phyloP scores from a whole-genome alignment of 2,888 invertebrate species.

The Azorinus chamasolen region DNA sequence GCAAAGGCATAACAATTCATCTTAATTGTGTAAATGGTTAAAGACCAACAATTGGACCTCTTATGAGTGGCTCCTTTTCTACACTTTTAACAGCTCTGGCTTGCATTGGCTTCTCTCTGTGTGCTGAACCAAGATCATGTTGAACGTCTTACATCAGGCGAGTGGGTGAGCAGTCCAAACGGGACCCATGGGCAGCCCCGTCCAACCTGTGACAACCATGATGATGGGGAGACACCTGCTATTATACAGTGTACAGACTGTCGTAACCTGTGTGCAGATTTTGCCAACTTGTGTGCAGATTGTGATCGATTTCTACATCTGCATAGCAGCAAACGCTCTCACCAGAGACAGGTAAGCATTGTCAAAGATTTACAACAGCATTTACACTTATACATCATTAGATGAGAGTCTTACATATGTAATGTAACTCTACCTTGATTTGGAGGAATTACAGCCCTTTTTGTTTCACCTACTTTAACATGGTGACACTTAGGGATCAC shows the following conservation, averaged over 20 bases:
- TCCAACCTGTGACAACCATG: constrained; percentile 97
- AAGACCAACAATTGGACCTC: too few species aligned
- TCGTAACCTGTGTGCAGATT: constrained; percentile 97
- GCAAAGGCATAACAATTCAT: too few species aligned
- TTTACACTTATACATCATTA: too few species aligned
- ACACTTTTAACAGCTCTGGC: constrained; percentile 89
- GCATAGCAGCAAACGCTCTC: constrained; percentile 94
- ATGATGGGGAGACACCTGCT: constrained; percentile 96
- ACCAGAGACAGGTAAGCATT: constrained; percentile 90
- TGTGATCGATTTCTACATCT: constrained; percentile 98
- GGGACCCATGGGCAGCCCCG: constrained; percentile 88
- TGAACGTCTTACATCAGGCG: constrained; percentile 92
- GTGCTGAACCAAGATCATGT: constrained; percentile 97
- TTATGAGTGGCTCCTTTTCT: too few species aligned
- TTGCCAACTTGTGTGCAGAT: constrained; percentile 98
- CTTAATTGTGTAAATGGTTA: too few species aligned
- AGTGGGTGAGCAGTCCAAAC: constrained; percentile 89
- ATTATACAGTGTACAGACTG: constrained; percentile 97
- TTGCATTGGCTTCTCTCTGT: constrained; percentile 96
- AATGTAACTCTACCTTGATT: too few species aligned
- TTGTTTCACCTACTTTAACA: too few species aligned
- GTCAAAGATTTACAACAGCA: too few species aligned
- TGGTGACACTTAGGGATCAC: too few species aligned
- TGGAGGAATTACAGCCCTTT: too few species aligned
- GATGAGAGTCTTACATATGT: too few species aligned